phyloP scores from a whole-genome alignment of 2,888 invertebrate genomes.

The Emmelina monodactyla region DNA sequence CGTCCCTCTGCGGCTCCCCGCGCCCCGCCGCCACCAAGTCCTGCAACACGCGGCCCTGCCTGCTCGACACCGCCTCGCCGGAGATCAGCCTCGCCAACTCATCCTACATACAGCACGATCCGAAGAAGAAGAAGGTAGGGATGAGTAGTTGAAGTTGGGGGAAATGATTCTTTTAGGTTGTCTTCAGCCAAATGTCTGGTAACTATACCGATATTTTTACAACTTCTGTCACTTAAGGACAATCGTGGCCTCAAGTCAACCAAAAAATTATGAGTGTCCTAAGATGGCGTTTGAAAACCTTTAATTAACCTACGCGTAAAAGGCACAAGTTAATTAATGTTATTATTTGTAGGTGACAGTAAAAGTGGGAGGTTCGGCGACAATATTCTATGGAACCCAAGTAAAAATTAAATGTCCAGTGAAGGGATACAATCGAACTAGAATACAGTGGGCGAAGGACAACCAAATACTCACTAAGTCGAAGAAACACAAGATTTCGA shows the following conservation, averaged over 20 bases:
- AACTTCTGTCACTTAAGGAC: too few relatives aligned
- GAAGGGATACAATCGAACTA: conserved; percentile 81
- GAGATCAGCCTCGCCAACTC: conserved; percentile 82
- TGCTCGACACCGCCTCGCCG: conserved; percentile 73
- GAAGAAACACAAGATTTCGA: conserved; percentile 86
- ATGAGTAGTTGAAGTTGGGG: not conserved
- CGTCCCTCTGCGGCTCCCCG: conserved; percentile 76
- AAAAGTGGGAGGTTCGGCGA: conserved; percentile 90
- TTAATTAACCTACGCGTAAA: too few relatives aligned
- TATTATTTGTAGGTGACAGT: conserved; percentile 68
- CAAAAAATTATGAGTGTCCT: too few relatives aligned
- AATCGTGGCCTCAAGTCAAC: too few relatives aligned
- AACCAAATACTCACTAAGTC: conserved; percentile 78
- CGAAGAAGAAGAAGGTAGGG: conserved; percentile 74
- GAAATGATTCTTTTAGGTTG: too few relatives aligned
- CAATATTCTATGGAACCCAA: conserved; percentile 89
- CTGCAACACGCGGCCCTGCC: conserved; percentile 85
- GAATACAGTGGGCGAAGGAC: conserved; percentile 91
- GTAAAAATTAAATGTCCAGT: conserved; percentile 95
- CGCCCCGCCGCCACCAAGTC: conserved; percentile 81
- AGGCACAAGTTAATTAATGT: too few relatives aligned
- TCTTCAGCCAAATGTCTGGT: too few relatives aligned
- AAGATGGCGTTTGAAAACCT: too few relatives aligned
- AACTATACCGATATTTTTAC: too few relatives aligned
- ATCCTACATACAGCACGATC: conserved; percentile 84